Evolutionary conservation across 2,113 vertebrate species (phyloP).

Genomic region (Chionis minor): DNA sequence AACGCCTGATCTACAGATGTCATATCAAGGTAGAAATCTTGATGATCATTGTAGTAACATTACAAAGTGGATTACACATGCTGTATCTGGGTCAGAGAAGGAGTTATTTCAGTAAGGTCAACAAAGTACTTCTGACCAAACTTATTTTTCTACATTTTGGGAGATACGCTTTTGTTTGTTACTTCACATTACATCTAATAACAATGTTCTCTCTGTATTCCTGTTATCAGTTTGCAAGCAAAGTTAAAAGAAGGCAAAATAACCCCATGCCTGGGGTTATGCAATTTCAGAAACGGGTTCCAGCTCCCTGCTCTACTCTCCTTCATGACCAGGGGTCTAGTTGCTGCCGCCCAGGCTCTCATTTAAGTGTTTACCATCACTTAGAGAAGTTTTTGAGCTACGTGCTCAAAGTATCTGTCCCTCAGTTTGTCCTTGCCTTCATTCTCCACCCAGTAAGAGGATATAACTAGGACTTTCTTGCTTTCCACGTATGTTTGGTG

Average conservation of each 20-base stretch:
- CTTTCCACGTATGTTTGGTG: not conserved
- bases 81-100: conserved; percentile 75
- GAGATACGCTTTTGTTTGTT: conserved; percentile 47
- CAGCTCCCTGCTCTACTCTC: not conserved
- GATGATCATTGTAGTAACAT: conserved; percentile 69
- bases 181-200: not conserved
- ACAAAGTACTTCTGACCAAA: conserved; percentile 63
- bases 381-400: not conserved
- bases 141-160: conserved; percentile 53
- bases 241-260: conserved; percentile 13
- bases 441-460: not conserved
- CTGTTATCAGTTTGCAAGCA: not conserved
- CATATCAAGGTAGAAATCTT: conserved; percentile 73
- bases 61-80: conserved; percentile 71
- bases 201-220: not conserved
- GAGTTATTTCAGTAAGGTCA: conserved; percentile 67
- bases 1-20: conserved; percentile 64
- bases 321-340: not conserved
- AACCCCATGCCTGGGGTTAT: not conserved
- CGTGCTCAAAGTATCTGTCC: not conserved
- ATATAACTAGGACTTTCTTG: not conserved
- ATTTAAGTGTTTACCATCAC: not conserved
- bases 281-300: not conserved
- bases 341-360: not conserved
- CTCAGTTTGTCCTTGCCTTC: not conserved